Percentiles rank a stretch among this genome's conserved stretches.
Evolutionary conservation across 2,113 vertebrate species (phyloP).

Genomic region (Cochlearius cochlearius): DNA sequence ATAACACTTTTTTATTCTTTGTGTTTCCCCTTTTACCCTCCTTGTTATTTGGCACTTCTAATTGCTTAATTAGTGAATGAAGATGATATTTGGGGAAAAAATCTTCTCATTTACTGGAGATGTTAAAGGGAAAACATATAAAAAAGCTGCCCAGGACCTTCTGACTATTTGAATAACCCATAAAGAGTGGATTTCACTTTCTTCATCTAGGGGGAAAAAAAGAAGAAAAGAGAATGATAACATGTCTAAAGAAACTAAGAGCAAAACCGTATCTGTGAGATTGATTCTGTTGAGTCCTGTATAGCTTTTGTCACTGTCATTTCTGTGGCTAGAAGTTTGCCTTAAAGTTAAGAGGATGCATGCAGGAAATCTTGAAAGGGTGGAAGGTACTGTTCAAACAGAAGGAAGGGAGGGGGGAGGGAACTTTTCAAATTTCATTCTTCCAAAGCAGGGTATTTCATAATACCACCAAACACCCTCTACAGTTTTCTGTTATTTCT

Average conservation of each 20-base stretch:
- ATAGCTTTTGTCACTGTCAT: background rate
- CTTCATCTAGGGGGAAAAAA: too few species aligned
- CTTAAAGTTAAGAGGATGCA: background rate
- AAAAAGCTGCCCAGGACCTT: background rate
- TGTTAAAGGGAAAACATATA: background rate
- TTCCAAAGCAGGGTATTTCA: background rate
- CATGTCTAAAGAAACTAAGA: background rate
- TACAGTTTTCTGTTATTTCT: background rate
- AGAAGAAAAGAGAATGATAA: rapidly evolving
- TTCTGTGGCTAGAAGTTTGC: background rate
- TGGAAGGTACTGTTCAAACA: background rate
- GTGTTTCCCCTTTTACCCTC: background rate
- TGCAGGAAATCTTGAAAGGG: background rate
- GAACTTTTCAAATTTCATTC: background rate
- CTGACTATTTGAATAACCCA: background rate
- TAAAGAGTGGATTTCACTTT: background rate
- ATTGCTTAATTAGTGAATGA: background rate
- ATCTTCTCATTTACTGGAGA: background rate
- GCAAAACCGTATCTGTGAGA: background rate
- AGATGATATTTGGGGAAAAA: background rate
- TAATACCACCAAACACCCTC: background rate
- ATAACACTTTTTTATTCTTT: background rate
- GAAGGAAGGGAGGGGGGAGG: background rate
- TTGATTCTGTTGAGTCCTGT: background rate
- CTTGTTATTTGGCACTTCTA: background rate